Evolutionary conservation across 2,888 invertebrate species (phyloP).

Genomic region (Gastrophysa polygoni): DNA sequence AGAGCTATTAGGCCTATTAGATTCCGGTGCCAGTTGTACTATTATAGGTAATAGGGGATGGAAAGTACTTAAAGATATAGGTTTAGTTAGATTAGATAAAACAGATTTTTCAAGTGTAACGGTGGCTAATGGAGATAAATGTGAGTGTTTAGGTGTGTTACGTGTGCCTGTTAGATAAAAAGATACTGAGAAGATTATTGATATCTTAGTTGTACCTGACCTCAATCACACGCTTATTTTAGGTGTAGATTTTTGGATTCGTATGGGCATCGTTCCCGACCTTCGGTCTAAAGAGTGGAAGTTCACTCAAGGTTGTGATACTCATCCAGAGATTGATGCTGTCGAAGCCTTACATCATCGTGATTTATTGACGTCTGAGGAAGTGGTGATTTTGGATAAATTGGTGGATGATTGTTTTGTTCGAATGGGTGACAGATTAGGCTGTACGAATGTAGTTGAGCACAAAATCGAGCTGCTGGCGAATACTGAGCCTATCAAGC

Average conservation of each 20-base stretch:
- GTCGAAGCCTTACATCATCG: background rate
- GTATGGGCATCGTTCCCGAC: too few species aligned
- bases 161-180: background rate
- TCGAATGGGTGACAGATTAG: slow-evolving; percentile 15
- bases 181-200: background rate
- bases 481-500: slow-evolving; percentile 19
- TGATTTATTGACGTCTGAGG: background rate
- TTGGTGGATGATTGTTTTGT: background rate
- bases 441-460: slow-evolving; percentile 30
- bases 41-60: background rate
- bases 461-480: slow-evolving; percentile 20
- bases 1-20: background rate
- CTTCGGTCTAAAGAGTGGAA: too few species aligned
- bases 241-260: too few species aligned
- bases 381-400: background rate
- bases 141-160: background rate
- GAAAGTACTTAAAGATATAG: background rate
- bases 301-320: background rate
- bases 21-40: too few species aligned
- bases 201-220: too few species aligned
- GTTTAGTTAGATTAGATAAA: background rate
- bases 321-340: background rate
- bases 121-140: background rate
- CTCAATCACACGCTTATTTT: too few species aligned
- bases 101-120: background rate